These are phyloP conservation scores for Papilio polyxenes DNA, from an alignment of 1,140 invertebrate species.

Conservation along the genomic window DNA sequence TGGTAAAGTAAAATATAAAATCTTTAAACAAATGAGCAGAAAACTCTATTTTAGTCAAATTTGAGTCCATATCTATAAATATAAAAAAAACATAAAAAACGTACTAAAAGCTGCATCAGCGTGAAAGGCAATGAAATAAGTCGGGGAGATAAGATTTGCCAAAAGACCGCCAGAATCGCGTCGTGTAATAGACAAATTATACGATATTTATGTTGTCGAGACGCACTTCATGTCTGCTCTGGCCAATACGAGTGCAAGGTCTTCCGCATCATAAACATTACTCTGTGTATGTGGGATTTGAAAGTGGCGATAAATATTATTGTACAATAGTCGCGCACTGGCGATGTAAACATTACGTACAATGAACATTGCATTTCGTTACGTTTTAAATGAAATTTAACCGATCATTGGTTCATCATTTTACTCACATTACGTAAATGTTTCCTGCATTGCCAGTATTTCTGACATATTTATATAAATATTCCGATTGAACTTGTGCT, in stretches of 20 bases:
- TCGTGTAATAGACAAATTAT: slow-evolving; percentile 25
- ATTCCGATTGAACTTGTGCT: neutral
- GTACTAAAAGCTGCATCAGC: neutral
- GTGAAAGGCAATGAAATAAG: slow-evolving; percentile 18
- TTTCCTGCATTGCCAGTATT: neutral
- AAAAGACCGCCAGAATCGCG: neutral
- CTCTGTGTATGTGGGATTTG: neutral
- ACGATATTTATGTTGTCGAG: slow-evolving; percentile 23
- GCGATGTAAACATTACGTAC: neutral
- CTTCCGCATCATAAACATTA: slow-evolving; percentile 20
- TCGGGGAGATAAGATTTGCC: neutral
- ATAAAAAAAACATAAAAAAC: too few species aligned
- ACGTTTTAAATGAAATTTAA: neutral
- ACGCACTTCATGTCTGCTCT: slow-evolving; percentile 2
- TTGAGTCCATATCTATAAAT: neutral
- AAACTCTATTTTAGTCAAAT: neutral
- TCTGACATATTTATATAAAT: neutral
- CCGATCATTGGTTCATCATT: neutral
- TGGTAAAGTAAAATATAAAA: neutral
- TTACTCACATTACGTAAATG: neutral
- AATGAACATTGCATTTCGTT: neutral
- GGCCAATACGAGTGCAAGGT: slow-evolving; percentile 18
- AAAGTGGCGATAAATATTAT: neutral
- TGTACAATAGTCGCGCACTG: neutral
- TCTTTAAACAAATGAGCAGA: neutral